Evolutionary conservation across 2,888 invertebrate species (phyloP), one percentile per base, ranked within the genome.

Genomic region (Pristionchus japonicus): DNA sequence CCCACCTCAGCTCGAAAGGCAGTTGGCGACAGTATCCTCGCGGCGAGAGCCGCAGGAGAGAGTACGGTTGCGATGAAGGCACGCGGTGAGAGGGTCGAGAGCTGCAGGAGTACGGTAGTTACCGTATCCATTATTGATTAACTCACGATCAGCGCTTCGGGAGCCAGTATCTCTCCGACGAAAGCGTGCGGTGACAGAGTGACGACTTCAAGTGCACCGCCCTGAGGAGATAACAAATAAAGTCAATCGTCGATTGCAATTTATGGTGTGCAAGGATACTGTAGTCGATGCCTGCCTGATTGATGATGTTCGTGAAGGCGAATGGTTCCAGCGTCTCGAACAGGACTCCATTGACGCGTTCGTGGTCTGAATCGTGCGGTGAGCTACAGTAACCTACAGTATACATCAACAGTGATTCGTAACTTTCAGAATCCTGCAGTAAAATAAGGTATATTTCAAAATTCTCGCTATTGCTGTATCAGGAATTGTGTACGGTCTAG

Each of bases 1-100:
- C 80, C 1, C 6, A 92, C 90, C 90, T 93, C 93, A 15, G 91
- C 91, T 47, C 93, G 90, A 43, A 93, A 92, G 1, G 93, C 93
- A 17, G 93, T 90, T 1, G 93, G 93, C 6, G 92, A 90, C 37
- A 93, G 89, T 15, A 93, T 90, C 64, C 93, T 87, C 0, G 92
- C 92, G 20, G 92, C 88, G 31, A 93, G 85, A 0, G 93, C 93
- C 6, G 91, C 91, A n/a, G 93, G 93, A 3, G 92, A 91, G 1
- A 93, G 89, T 9, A 93, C 90, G 20, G 93, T 92, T 13, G 93
- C 93, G 49, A 93, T 90, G 88, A 93, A 93, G 1, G 93, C 93
- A 6, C 93, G 90, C 1, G 93, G 93, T 9, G 91, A 90, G 0
- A 93, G 88, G 3, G 92, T 89, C 47, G 91, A 90, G 3, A 92